phyloP scores from a whole-genome alignment of 2,113 vertebrate genomes.

The Grallaria varia region DNA sequence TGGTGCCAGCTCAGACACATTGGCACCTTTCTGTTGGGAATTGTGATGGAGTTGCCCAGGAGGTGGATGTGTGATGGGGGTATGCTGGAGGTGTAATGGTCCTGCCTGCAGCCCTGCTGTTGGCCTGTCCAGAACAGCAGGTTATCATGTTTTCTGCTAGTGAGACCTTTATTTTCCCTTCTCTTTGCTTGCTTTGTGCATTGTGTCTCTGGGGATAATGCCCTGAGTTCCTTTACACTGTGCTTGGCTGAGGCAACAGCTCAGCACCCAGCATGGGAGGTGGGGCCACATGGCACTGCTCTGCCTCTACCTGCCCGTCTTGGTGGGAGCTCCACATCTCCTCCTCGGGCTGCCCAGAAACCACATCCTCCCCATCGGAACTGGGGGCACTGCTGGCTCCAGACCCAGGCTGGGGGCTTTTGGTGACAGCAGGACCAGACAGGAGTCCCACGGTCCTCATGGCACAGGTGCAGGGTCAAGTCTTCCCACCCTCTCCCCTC shows the following conservation, averaged over 20 bases:
- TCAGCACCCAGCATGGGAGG: accelerated
- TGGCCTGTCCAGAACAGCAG: background rate
- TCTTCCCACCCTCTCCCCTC: background rate
- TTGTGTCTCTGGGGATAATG: background rate
- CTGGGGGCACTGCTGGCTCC: accelerated
- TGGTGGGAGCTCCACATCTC: accelerated
- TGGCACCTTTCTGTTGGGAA: background rate
- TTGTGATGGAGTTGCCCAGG: background rate
- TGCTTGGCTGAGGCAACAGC: background rate
- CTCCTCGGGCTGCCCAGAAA: background rate
- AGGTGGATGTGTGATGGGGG: background rate
- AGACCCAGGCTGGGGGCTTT: background rate
- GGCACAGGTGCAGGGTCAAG: accelerated
- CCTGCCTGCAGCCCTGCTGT: background rate
- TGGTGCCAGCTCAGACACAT: accelerated
- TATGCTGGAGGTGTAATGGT: background rate
- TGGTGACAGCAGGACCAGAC: background rate
- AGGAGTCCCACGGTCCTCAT: background rate
- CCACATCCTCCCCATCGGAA: accelerated
- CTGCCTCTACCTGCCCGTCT: background rate
- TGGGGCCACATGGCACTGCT: no score
- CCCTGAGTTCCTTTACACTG: accelerated
- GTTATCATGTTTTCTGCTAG: background rate
- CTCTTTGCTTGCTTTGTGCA: background rate
- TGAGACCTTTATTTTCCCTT: background rate